Base-by-base conservation (phyloP, 2,888 invertebrate genomes). In the Calephelis perditalis region DNA sequence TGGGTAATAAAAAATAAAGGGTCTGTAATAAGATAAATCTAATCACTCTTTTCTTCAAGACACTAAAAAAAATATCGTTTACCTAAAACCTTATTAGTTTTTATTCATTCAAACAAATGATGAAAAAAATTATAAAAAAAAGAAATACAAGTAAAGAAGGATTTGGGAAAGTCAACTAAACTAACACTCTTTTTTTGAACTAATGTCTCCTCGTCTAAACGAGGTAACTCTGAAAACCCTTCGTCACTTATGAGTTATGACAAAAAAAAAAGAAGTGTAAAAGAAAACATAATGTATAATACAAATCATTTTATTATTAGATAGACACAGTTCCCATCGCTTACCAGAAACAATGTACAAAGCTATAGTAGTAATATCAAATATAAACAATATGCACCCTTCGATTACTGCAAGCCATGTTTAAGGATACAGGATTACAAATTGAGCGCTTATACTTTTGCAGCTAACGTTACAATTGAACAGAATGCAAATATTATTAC, bases 251-350 rank as follows among this genome's bases (percentile, higher is more conserved):
- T 26, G 26, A 26, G 3, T 26, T 7, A 40, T 8, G 8, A 40
- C 40, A 40, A 40, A 40, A 40, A 40, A 37, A 40, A 40, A 40
- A 55, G 54, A 40, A 67, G 76, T 73, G 70, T 67, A 78, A 75
- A 71, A 71, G 49, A 84, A 82, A 82, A 74, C 71, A 76, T 57
- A 64, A 62, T 8, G 68, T 88, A 93, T 93, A 93, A 93, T 93
- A 93, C 93, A 93, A 93, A 93, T 93, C 93, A 93, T 93, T 91
- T 40, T 91, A 91, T 91, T 91, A 91, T 92, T 92, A 92, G 92
- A 92, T 92, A 93, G 93, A 93, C 93, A 93, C 92, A 92, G 92
- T 92, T 93, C 92, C 92, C 92, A 92, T 91, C 92, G 93, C 92
- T 92, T 92, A 92, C 92, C 91, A 92, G 92, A 92, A 92, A 92